Base-by-base conservation (phyloP, 2,113 vertebrate genomes). In the Ailurus styani region DNA sequence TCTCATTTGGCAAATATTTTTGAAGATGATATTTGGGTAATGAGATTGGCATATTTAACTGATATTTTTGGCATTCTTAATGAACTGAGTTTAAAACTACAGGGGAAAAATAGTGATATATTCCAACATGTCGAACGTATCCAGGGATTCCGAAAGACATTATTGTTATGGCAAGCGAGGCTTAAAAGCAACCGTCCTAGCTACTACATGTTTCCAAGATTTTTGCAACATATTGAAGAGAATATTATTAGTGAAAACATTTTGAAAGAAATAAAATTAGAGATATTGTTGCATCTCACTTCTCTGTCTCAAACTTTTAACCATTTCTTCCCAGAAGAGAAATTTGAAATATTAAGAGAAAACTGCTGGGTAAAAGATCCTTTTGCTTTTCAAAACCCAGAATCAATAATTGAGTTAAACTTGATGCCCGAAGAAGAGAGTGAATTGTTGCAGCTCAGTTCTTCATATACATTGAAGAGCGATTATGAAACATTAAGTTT, bases 261-360 rank as follows among this genome's bases (percentile, higher is more conserved):
- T 93, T 95, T 91, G 64, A 94, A 96, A 83, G 81, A 90, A 87
- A 55, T 50, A 27, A 92, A 95, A 81, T 83, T 37, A 94, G 81
- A 94, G 45, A 68, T 88, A 45, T 7, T 88, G 23, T 86, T 88
- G 52, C 29, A 85, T 94, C 55, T 97, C 5, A 31, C 75, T 34
- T 91, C 85, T 95, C 70, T 96, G 1, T 79, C 40, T 96, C 94
- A 88, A 77, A 90, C 79, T 50, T 96, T 95, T 62, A 86, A 93
- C 52, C 7, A 79, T 91, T 97, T 93, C 42, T 96, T 98, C 73
- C 42, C 81, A 66, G 52, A 86, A 93, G 93, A 97, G 64, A 96
- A 88, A 88, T 82, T 82, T 45, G 52, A 97, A 86, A 86, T 50
- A 20, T 93, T 93, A 57, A 90, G 60, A 78, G 84, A 79, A 88